These are phyloP conservation scores for Stenotaenia linearis DNA, from an alignment of 2,888 invertebrate species.

Conservation along the genomic window DNA sequence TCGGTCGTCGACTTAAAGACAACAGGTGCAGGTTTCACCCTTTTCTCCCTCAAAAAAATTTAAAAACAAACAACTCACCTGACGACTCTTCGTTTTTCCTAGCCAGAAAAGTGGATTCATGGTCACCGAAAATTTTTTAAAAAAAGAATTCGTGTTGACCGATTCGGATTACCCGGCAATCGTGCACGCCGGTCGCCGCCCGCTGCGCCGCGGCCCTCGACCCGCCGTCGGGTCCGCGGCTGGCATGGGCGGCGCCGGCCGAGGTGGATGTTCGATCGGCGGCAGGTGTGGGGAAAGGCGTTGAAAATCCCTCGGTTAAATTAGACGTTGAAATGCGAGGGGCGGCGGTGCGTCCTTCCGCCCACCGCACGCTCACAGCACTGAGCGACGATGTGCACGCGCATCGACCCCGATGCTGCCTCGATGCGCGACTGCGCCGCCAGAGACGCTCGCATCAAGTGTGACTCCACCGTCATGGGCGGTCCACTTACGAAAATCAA, in stretches of 20 bases:
- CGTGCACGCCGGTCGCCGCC: background rate
- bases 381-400: background rate
- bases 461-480: background rate
- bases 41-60: too few relatives aligned
- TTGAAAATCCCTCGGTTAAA: background rate
- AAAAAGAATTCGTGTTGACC: too few relatives aligned
- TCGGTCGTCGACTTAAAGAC: too few relatives aligned
- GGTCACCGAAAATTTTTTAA: too few relatives aligned
- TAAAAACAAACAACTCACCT: background rate
- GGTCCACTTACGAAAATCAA: too few relatives aligned
- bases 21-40: background rate
- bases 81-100: background rate
- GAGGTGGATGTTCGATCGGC: background rate
- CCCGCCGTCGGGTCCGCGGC: background rate
- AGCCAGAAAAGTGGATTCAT: background rate
- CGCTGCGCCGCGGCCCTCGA: slow-evolving; percentile 1
- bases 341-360: background rate
- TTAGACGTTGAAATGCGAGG: background rate
- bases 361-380: background rate
- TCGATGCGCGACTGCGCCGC: background rate
- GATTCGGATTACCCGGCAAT: background rate
- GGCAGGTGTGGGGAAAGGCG: background rate
- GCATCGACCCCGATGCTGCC: background rate
- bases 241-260: background rate
- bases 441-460: background rate